phyloP scores from a whole-genome alignment of 2,113 vertebrate species.

The Clarias macrocephalus region DNA sequence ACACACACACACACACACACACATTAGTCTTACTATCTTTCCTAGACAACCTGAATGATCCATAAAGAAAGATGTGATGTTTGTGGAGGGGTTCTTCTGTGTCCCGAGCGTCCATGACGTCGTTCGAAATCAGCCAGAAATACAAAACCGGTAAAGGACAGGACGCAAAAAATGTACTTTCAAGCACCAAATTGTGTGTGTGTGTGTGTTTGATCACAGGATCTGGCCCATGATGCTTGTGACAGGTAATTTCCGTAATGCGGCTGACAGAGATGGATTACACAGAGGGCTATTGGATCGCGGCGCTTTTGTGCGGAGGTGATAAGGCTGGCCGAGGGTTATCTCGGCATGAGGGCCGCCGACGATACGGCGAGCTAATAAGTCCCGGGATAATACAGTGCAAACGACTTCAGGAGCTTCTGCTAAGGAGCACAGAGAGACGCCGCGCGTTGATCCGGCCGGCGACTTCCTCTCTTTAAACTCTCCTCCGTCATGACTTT shows the following conservation, averaged over 20 bases:
- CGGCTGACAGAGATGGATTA: conserved; percentile 87
- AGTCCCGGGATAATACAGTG: conserved; percentile 72
- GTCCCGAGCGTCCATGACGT: not conserved
- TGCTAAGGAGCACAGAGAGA: conserved; percentile 51
- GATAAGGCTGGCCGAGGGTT: conserved; percentile 80
- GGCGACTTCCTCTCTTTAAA: not conserved
- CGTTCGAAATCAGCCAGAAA: conserved; percentile 60
- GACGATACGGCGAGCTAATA: conserved; percentile 76
- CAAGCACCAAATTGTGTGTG: conserved; percentile 30
- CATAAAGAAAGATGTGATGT: conserved; percentile 49
- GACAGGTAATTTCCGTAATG: conserved; percentile 90
- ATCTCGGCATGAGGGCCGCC: conserved; percentile 72
- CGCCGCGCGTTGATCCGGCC: not conserved
- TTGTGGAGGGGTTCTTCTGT: conserved; percentile 46
- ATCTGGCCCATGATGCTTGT: conserved; percentile 82
- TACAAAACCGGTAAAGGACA: not conserved
- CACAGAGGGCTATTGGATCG: conserved; percentile 71
- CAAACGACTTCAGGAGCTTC: conserved; percentile 59
- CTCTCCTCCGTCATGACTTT: not conserved
- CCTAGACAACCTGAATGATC: conserved; percentile 27
- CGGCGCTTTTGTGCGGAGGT: conserved; percentile 75
- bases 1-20: conserved; percentile 27
- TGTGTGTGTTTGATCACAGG: conserved; percentile 77
- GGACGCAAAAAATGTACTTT: not conserved
- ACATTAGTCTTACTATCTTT: conserved; percentile 12